Evolutionary conservation across 2,888 invertebrate species (phyloP), one percentile per base, ranked within the genome.

Genomic region (Dastarcus helophoroides): DNA sequence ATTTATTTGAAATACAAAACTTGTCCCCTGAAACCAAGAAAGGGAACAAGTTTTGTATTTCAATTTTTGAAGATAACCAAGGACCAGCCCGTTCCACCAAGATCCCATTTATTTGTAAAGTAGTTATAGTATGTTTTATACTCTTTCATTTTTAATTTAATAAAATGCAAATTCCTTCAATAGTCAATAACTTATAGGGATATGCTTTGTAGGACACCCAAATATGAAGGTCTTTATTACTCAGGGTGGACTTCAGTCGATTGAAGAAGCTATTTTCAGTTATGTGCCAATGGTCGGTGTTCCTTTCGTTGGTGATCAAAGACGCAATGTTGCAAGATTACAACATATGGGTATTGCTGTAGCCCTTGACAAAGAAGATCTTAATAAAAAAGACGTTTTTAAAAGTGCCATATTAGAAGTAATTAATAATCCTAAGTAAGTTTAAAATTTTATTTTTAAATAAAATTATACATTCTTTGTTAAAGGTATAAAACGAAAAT

Each of bases 241-340:
- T 5, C 53, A 53, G 38, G 46, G 48, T 14, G 53, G 53, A 6
- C 35, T 51, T 11, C 53, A 53, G 26, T 52, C 51, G 2, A 41
- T 41, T n/a, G 51, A 52, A 36, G 53, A 53, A 35, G 46, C 53
- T 2, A 42, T 53, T n/a, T 37, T 39, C 14, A 35, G 41, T 25
- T 44, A 41, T 13, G 47, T 51, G 5, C 53, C 53, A 2, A 41
- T 53, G 25, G 42, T 53, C 4, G 51, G 44, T 13, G 41, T 53
- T 22, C 52, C 53, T 5, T 52, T 52, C 33, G 50, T 51, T 26
- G 51, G 48, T 4, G 53, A 53, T 29, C 53, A 53, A 38, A 38
- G 40, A 12, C 43, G 46, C 43, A 53, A 54, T 35, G 41, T 44
- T 2, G 41, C 37, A 26, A 40, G 40, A 31, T 37, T 53, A n/a